Evolutionary conservation across 2,888 invertebrate species (phyloP).

Genomic region (Machimus atricapillus): DNA sequence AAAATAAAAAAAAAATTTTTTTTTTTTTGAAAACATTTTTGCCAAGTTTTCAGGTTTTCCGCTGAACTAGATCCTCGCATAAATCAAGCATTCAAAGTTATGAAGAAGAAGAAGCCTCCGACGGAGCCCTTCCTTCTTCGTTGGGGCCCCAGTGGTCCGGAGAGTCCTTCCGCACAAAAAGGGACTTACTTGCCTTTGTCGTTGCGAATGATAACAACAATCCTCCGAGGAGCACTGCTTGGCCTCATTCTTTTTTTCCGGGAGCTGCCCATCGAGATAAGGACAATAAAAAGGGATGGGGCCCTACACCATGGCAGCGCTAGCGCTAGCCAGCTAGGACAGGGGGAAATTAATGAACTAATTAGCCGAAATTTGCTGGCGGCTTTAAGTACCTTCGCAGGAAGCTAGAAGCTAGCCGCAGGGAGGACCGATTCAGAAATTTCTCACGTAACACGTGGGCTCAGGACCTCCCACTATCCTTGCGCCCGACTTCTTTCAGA

Average conservation of each 20-base stretch:
- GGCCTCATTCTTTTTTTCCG: neutral
- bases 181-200: neutral
- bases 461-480: neutral
- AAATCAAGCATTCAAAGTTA: neutral
- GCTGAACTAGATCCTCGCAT: neutral
- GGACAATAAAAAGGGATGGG: neutral
- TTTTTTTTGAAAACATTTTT: neutral
- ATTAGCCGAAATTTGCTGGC: constrained; percentile 24
- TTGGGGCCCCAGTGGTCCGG: neutral
- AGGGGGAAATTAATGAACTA: constrained; percentile 23
- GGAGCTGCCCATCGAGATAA: neutral
- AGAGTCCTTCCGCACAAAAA: neutral
- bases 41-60: neutral
- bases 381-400: neutral
- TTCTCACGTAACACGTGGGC: neutral
- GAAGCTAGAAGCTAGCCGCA: neutral
- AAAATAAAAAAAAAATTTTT: neutral
- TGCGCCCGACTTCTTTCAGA: neutral
- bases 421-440: neutral
- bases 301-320: neutral
- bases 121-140: neutral
- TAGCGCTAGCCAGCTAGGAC: neutral
- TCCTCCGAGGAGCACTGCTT: neutral
- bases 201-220: neutral
- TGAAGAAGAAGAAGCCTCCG: neutral